A percentile compares a stretch with the other conserved stretches of the same genome.
These are phyloP conservation scores for Rana temporaria DNA, from an alignment of 2,113 vertebrate genomes.

Conservation along the genomic window DNA sequence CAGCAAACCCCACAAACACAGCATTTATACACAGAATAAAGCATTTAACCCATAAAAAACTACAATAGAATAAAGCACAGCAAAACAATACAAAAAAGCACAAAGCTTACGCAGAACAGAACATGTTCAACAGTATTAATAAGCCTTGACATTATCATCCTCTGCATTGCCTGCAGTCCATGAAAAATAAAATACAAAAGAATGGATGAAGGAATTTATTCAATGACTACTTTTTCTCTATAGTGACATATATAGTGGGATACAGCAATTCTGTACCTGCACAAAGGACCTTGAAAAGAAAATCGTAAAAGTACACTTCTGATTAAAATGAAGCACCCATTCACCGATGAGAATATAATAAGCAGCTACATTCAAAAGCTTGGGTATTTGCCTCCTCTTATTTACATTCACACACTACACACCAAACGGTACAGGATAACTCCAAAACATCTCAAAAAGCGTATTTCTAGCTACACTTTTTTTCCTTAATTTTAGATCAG, in stretches of 20 bases:
- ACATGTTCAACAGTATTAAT: slow-evolving; percentile 4
- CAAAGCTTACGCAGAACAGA: background rate
- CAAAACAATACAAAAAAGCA: background rate
- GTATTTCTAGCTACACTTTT: no score
- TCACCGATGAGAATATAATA: no score
- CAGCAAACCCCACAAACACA: no score
- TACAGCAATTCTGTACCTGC: background rate
- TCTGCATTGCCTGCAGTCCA: background rate
- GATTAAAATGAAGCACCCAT: no score
- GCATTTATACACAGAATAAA: no score
- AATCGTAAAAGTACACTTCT: background rate
- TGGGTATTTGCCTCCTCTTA: no score
- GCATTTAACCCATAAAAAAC: background rate
- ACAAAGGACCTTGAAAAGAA: background rate
- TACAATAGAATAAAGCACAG: no score
- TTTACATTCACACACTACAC: no score
- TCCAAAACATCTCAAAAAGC: no score
- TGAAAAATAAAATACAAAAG: background rate
- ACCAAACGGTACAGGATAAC: no score
- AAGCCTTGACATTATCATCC: slow-evolving; percentile 19
- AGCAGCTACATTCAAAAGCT: no score
- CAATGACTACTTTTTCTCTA: background rate
- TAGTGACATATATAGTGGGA: background rate
- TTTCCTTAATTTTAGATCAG: no score
- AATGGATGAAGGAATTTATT: background rate